These are phyloP conservation scores for Carollia perspicillata DNA, from an alignment of 2,113 vertebrate species.

Conservation along the genomic window DNA sequence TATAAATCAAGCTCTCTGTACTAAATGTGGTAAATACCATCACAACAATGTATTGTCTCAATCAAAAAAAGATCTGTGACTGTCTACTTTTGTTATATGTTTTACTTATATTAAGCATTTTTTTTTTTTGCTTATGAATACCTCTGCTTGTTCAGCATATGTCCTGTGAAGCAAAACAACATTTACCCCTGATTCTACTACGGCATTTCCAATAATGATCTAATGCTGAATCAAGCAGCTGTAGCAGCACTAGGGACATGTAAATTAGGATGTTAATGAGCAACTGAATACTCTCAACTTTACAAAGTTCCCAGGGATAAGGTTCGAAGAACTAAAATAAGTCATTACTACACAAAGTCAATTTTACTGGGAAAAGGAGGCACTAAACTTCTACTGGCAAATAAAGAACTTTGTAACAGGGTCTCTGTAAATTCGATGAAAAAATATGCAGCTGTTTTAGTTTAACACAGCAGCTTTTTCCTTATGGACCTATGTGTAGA, in stretches of 20 bases:
- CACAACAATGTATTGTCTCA: not conserved
- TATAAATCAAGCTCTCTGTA: not conserved
- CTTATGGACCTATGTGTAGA: not conserved
- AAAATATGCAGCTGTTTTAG: not conserved
- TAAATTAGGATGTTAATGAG: slow-evolving; percentile 46
- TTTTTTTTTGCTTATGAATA: not conserved
- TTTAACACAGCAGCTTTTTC: not conserved
- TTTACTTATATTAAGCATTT: not conserved
- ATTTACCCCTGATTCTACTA: not conserved
- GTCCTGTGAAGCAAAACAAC: not conserved
- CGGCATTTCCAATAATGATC: not conserved
- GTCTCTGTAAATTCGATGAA: not conserved
- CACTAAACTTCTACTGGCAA: not conserved
- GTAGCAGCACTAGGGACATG: not conserved
- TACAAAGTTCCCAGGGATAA: slow-evolving; percentile 40
- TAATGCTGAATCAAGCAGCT: slow-evolving; percentile 5
- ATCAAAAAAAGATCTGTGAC: not conserved
- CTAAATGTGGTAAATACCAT: not conserved
- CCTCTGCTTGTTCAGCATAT: not conserved
- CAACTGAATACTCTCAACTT: not conserved
- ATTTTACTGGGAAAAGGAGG: slow-evolving; percentile 35
- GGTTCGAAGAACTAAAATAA: slow-evolving; percentile 23
- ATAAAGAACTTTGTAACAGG: not conserved
- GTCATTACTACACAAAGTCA: slow-evolving; percentile 8
- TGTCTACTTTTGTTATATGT: not conserved